Evolutionary conservation across 2,888 invertebrate genomes (phyloP), one percentile per base, ranked within the genome.

Genomic region (Gnatocerus cornutus): DNA sequence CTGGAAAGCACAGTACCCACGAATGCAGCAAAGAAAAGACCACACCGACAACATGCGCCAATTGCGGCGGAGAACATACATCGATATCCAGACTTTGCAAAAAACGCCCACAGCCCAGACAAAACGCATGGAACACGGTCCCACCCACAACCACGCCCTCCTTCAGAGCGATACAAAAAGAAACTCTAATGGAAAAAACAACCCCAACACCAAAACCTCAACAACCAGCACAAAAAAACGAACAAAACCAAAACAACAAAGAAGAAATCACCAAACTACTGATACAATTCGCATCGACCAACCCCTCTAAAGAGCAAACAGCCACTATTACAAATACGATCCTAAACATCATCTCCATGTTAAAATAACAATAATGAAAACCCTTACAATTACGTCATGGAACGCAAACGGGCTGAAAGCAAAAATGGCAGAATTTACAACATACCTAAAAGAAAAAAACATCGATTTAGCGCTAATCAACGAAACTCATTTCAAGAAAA

Each of bases 1-100:
- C 43, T 7, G 14, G 27, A 16, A 4, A 29, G 3, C 62, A 62
- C 52, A 14, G 10, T 37, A 50, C 50, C 1, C 16, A 62, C n/a
- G 50, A 13, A 50, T 62, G 62, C 27, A 21, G 2, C n/a, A 62
- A 62, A 62, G 16, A 10, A n/a, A 62, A 52, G 33, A 33, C 52
- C 9, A 41, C 29, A 1, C 45, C 53, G 3, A 13, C 37, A 1
- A 62, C 21, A 12, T 62, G 62, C 50, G 33, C 13, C 5, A 62
- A 62, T 12, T 62, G 62, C 12, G 50, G 30, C 3, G 50, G 50
- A 1, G 52, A 37, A n/a, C 50, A 50, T 37, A 37, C 52, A 1
- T 14, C 50, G 1, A 33, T 21, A 6, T 50, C 30, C 9, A 39
- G 1, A 39, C 12, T 16, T 3, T 50, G 50, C 50, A 12, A 7